Evolutionary conservation across 2,113 vertebrate species (phyloP), one percentile per base, ranked within the genome.

Genomic region (Mesocricetus auratus): DNA sequence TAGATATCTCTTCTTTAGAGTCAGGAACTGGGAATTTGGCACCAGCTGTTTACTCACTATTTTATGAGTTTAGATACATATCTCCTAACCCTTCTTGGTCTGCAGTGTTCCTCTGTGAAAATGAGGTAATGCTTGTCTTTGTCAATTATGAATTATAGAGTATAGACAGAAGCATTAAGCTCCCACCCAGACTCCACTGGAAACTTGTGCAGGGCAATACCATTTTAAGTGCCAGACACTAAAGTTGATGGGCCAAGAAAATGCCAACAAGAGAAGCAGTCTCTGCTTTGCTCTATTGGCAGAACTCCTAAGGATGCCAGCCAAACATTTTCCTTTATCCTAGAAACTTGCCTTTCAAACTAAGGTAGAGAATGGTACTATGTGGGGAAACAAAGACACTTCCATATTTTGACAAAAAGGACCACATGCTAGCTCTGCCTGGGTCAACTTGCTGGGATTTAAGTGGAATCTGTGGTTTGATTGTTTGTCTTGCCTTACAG

Each of bases 401-500:
- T 95, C 64, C 5, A 36, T 95, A 71, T 85, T 94, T 91, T 86
- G 69, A 64, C 50, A 73, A 29, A 66, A 92, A 78, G 47, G 56
- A 89, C 66, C 36, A 7, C 73, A 74, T 91, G 82, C 83, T 97
- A 53, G 50, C 50, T 42, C 62, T 45, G 22, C 22, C 88, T 73
- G 69, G 73, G 50, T 90, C 64, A 62, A 2, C 94, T 95, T 86
- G 39, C 82, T 92, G 39, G 75, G 8, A 26, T 50, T 89, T 89
- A 58, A 50, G 13, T 39, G 85, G 39, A 36, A 64, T 24, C 83
- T 94, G 33, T 64, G 68, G 22, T 90, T 71, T 82, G 91, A 93
- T 71, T 90, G 11, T 85, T n/a, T 96, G 45, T 45, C 74, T 92
- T 98, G 16, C 92, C 90, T 97, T 98, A 82, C 97, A 99, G 99